These are phyloP conservation scores for Etheostoma perlongum DNA, from an alignment of 2,797 vertebrate species.

Conservation along the genomic window DNA sequence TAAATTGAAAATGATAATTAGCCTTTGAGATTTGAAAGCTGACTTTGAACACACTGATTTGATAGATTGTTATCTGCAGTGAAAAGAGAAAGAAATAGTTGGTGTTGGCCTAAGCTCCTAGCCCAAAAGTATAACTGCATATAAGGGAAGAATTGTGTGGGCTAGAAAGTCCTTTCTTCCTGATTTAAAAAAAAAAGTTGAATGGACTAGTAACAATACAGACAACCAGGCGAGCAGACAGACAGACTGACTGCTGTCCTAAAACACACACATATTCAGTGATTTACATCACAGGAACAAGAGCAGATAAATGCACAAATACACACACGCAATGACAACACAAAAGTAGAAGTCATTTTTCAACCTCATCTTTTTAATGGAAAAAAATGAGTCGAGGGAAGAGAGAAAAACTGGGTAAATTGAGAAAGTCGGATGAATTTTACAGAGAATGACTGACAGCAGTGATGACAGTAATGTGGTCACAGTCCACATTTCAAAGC, in stretches of 20 bases:
- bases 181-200: constrained; percentile 14
- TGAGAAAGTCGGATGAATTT: constrained; percentile 78
- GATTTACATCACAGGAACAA: constrained; percentile 33
- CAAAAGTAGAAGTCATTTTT: constrained; percentile 71
- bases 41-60: constrained; percentile 54
- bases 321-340: constrained; percentile 42
- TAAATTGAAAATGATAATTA: constrained; percentile 57
- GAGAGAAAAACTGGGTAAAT: constrained; percentile 73
- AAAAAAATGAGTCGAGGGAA: constrained; percentile 79
- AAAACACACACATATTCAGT: constrained; percentile 50
- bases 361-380: constrained; percentile 83
- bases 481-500: constrained; percentile 80
- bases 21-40: constrained; percentile 49
- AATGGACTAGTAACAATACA: constrained; percentile 49
- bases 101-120: constrained; percentile 18
- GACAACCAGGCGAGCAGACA: constrained; percentile 47
- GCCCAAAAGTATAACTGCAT: constrained; percentile 7
- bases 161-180: constrained; percentile 26
- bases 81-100: constrained; percentile 34
- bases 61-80: constrained; percentile 52
- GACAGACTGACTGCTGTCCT: constrained; percentile 42
- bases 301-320: constrained; percentile 37
- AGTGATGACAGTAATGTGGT: constrained; percentile 73
- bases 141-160: constrained; percentile 38
- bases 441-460: constrained; percentile 82